Evolutionary conservation across 1,140 invertebrate species (phyloP), one percentile per base, ranked within the genome.

Genomic region (Leguminivora glycinivorella): DNA sequence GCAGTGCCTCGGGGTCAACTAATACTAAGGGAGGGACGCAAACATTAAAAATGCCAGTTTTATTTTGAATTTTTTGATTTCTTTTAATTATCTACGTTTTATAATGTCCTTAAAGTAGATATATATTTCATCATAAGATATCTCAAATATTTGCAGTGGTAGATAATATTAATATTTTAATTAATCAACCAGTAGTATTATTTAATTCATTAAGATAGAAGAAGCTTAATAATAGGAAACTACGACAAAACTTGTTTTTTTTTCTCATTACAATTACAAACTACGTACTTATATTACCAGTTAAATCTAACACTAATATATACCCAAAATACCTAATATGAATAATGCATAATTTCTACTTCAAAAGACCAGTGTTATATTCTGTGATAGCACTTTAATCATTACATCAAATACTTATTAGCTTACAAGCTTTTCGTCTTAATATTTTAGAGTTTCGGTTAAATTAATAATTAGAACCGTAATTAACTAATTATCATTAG

Each of bases 401-500:
- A 74, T 69, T 85, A 90, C 83, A 90, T 87, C 81, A 82, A 85
- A 84, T 82, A 83, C 79, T 82, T 84, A 72, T 75, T 81, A 79
- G 84, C 88, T 76, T 89, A 90, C 83, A 90, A 88, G 85, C 84
- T 83, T 90, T 86, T 82, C 82, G 79, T 87, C 83, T 90, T 88
- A 66, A 67, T 70, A 88, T 77, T 88, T 91, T 88, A 90, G 85
- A 88, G 87, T 80, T 88, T 87, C 83, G 79, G 82, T 91, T 90
- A 90, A 91, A 90, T 92, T 91, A 92, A 88, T 90, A 86, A 90
- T 92, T 92, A 87, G 89, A 92, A 92, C 92, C 92, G 92, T 92
- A 92, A 92, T 92, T 92, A 92, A 92, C 92, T 92, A 92, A 92
- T 92, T 92, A 92, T 92, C 88, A 91, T 92, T 92, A 92, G 87